Evolutionary conservation across 2,888 invertebrate species (phyloP).

Genomic region (Cheilosia grossa): DNA sequence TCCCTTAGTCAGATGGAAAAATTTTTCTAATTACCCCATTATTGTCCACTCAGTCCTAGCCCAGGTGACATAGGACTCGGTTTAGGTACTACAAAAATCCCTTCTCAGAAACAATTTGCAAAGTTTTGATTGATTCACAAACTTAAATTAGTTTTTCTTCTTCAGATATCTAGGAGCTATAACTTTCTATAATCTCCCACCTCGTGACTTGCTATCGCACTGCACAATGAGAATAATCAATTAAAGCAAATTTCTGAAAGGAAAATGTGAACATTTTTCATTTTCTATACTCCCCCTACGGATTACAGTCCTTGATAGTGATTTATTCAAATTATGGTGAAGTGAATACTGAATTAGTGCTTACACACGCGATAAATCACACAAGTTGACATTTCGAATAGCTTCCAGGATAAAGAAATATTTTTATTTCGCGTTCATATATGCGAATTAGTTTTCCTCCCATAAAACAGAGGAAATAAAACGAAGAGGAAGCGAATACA

Average conservation of each 20-base stretch:
- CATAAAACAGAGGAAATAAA: constrained; percentile 9
- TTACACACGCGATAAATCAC: constrained; percentile 51
- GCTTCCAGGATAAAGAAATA: constrained; percentile 27
- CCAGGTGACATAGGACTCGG: constrained; percentile 8
- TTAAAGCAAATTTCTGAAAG: constrained; percentile 45
- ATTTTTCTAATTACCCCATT: not conserved
- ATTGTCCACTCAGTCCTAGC: not conserved
- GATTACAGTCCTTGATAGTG: constrained; percentile 45
- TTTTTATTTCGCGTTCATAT: constrained; percentile 10
- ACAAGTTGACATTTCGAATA: constrained; percentile 47
- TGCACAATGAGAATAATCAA: constrained; percentile 51
- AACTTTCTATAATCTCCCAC: constrained; percentile 13
- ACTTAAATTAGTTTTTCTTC: constrained; percentile 31
- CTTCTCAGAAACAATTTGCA: constrained; percentile 14
- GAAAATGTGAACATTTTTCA: constrained; percentile 38
- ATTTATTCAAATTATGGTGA: constrained; percentile 58
- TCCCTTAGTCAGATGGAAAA: not conserved
- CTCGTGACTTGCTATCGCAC: not conserved
- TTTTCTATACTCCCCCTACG: constrained; percentile 12
- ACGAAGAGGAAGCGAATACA: constrained; percentile 4
- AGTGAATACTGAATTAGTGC: constrained; percentile 56
- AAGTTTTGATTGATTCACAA: constrained; percentile 15
- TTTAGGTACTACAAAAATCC: constrained; percentile 1
- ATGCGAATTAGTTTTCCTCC: not conserved
- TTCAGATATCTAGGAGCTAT: not conserved